phyloP scores from a whole-genome alignment of 2,888 invertebrate species.

The Ditula angustiorana region DNA sequence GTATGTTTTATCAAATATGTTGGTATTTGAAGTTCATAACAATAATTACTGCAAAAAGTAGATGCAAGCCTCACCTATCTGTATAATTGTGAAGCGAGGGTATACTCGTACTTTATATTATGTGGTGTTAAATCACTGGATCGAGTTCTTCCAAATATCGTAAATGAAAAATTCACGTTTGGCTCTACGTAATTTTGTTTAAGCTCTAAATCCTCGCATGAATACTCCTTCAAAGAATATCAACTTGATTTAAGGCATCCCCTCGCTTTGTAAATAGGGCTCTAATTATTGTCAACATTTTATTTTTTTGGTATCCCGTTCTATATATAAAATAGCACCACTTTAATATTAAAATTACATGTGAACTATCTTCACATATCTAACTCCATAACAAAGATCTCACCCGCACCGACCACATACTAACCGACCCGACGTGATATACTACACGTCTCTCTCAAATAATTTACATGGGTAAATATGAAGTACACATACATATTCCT shows the following conservation, averaged over 20 bases:
- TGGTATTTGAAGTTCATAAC: no score
- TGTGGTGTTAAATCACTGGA: neutral
- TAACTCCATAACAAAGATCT: neutral
- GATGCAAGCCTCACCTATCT: no score
- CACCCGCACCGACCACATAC: neutral
- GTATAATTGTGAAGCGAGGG: no score
- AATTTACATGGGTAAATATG: constrained; percentile 23
- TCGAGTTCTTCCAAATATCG: neutral
- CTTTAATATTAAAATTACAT: no score
- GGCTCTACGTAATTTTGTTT: neutral
- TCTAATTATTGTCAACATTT: neutral
- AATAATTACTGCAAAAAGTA: no score
- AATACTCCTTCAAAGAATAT: constrained; percentile 3
- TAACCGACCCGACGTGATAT: neutral
- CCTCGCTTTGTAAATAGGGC: neutral
- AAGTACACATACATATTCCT: constrained; percentile 13
- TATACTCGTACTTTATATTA: neutral
- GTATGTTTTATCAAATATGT: no score
- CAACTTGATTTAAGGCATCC: neutral
- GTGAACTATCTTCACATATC: neutral
- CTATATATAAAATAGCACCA: no score
- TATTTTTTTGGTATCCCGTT: neutral
- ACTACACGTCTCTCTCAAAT: neutral
- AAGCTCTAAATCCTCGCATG: neutral
- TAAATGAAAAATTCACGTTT: neutral